Evolutionary conservation across 2,113 vertebrate genomes (phyloP), one percentile per base, ranked within the genome.

Genomic region (Charina bottae): DNA sequence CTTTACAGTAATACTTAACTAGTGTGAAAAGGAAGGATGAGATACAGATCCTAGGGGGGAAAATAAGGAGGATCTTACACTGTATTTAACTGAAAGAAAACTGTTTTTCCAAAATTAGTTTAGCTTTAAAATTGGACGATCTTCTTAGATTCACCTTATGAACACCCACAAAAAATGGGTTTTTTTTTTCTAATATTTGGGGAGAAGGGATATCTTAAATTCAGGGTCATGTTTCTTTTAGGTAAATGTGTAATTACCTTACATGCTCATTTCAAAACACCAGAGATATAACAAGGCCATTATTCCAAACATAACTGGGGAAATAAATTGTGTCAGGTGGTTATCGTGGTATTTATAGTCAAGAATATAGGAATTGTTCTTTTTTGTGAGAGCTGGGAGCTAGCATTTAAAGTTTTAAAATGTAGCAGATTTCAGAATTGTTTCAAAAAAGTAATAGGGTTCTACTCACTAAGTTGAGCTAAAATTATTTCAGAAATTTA

Each of bases 251-350:
- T 78, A 33, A 87, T 62, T 7, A 91, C 2, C 17, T 28, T 23
- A 11, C 6, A 68, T 68, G 11, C 19, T 87, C 28, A 37, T 84
- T 89, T 72, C 87, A 56, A 68, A 93, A 24, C 10, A 37, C 42
- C 93, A 59, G 37, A 86, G 85, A 89, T 93, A 0, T 0, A 92
- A 33, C 13, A 94, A 62, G 58, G 0, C 1, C 92, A 12, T 26
- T 3, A 8, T 59, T 46, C 59, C 72, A 87, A 94, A 86, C 21
- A 60, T 3, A 87, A 9, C 37, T 90, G 49, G 33, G 58, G 87
- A 92, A 86, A 10, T 19, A 92, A 92, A 7, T 49, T 91, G 83
- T 37, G n/a, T 92, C 33, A 78, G 49, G 89, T 78, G 90, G 58
- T 91, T 90, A 28, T 49, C 68, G 54, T 92, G 33, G 1, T 42